Conservation (phyloP, 2,888 invertebrate genomes). For the Heliconius sara region DNA sequence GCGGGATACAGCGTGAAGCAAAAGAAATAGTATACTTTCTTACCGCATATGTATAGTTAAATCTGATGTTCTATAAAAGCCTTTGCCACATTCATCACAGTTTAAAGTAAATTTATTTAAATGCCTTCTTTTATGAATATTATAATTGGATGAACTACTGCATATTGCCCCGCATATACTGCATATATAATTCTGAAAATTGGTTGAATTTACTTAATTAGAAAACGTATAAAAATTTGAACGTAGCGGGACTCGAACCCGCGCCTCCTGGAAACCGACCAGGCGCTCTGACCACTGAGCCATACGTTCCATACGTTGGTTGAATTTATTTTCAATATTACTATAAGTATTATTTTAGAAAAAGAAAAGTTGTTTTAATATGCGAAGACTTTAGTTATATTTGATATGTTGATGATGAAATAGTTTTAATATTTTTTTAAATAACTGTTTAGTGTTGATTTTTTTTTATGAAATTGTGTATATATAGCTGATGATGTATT, state of each 20-base stretch:
- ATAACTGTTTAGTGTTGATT: no score
- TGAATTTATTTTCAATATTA: neutral
- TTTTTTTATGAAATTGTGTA: no score
- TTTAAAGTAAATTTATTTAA: conserved; percentile 55
- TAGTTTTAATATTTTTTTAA: no score
- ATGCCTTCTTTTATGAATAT: conserved; percentile 62
- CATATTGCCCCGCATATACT: conserved; percentile 63
- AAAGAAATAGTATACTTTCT: neutral
- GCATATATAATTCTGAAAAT: conserved; percentile 62
- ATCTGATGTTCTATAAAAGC: conserved; percentile 65
- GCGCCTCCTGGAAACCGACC: no score
- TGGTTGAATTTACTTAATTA: neutral
- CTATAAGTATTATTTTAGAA: neutral
- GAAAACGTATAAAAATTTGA: no score
- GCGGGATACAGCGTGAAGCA: no score
- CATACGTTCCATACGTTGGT: no score
- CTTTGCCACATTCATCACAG: conserved; percentile 66
- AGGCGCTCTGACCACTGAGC: no score
- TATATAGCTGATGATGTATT: neutral
- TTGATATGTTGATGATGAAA: no score
- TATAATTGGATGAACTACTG: conserved; percentile 58
- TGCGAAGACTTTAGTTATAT: neutral
- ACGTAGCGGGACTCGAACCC: no score
- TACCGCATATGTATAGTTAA: conserved; percentile 65
- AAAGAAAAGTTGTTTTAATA: no score